These are phyloP conservation scores for Cinclus cinclus DNA, from an alignment of 2,113 vertebrate genomes.

Conservation along the genomic window DNA sequence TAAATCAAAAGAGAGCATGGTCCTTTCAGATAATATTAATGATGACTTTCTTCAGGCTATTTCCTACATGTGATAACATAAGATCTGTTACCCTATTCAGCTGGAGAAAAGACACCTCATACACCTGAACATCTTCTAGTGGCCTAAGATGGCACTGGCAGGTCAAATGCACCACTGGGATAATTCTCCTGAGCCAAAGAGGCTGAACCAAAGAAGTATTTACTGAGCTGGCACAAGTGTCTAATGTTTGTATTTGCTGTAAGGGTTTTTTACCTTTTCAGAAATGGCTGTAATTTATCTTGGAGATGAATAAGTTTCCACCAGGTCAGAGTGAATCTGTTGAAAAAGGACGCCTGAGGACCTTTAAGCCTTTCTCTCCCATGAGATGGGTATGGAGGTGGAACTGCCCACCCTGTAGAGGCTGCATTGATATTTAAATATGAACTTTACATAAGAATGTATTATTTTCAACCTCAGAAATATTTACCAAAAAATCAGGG, in stretches of 20 bases:
- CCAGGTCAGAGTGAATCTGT: slow-evolving; percentile 34
- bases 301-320: slow-evolving; percentile 24
- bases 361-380: neutral
- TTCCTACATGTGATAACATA: neutral
- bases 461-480: slow-evolving; percentile 85
- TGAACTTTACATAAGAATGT: slow-evolving; percentile 67
- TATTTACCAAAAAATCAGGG: slow-evolving; percentile 91
- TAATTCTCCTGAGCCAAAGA: neutral
- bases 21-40: neutral
- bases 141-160: neutral
- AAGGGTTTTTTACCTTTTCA: slow-evolving; percentile 22
- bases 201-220: neutral
- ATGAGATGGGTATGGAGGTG: neutral
- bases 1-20: neutral
- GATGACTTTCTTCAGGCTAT: neutral
- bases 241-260: neutral
- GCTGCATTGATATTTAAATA: slow-evolving; percentile 3
- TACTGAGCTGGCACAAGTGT: slow-evolving; percentile 18
- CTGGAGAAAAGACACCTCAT: neutral
- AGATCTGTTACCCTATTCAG: neutral
- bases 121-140: neutral
- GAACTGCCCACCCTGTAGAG: slow-evolving; percentile 2
- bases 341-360: slow-evolving; percentile 39
- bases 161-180: neutral
- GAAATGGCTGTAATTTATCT: slow-evolving; percentile 37